These are phyloP conservation scores for Scarus forsteni DNA, from an alignment of 2,797 vertebrate genomes.

Conservation along the genomic window DNA sequence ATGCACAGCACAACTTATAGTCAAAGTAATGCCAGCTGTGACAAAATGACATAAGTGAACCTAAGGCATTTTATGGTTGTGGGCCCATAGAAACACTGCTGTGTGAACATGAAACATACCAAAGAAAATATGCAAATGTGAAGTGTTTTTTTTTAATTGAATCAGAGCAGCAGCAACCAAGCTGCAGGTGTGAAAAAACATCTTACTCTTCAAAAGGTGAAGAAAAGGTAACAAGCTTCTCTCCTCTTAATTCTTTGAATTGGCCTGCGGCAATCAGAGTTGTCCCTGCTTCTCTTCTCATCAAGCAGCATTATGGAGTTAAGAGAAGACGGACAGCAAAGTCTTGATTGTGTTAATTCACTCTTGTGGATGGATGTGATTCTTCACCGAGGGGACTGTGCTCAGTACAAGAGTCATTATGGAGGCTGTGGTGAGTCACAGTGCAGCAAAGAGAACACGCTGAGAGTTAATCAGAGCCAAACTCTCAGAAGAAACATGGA, in stretches of 20 bases:
- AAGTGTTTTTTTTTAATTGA: no score
- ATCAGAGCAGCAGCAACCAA: no score
- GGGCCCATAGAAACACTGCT: no score
- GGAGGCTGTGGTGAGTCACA: constrained; percentile 18
- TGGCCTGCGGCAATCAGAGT: background rate
- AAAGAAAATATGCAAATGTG: no score
- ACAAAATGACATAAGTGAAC: no score
- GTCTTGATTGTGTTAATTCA: constrained; percentile 8
- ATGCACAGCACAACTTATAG: no score
- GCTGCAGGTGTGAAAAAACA: no score
- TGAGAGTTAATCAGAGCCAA: constrained; percentile 32
- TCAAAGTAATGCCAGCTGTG: no score
- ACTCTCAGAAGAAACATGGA: constrained; percentile 25
- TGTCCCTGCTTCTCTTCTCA: background rate
- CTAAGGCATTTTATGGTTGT: no score
- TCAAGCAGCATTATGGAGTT: constrained; percentile 2
- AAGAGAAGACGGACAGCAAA: constrained; percentile 8
- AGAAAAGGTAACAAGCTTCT: no score
- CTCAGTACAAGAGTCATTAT: constrained; percentile 40
- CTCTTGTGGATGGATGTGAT: background rate
- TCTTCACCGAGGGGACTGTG: constrained; percentile 6
- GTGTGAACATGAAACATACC: no score
- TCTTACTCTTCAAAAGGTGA: no score
- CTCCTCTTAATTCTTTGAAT: background rate
- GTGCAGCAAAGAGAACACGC: constrained; percentile 16